Conservation (phyloP, 2,888 invertebrate genomes). For the Cephus pulcher region DNA sequence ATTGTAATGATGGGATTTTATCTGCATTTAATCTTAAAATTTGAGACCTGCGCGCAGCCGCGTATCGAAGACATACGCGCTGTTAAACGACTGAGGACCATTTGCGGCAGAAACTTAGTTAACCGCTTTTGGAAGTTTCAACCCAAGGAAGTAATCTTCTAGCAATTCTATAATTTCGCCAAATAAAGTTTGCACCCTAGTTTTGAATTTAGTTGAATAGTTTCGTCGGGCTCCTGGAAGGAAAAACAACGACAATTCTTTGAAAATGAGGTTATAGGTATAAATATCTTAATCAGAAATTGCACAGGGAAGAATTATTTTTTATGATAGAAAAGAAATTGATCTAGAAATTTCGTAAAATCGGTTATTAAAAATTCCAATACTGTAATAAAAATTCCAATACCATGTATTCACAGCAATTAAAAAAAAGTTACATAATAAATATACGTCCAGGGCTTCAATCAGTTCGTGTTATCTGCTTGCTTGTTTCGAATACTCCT, state of each 20-base stretch:
- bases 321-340: background rate
- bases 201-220: constrained; percentile 50
- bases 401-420: background rate
- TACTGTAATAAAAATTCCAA: too few species aligned
- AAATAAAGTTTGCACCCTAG: constrained; percentile 55
- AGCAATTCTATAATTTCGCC: constrained; percentile 48
- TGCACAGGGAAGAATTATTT: background rate
- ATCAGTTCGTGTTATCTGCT: constrained; percentile 11
- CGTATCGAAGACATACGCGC: constrained; percentile 13
- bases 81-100: constrained; percentile 45
- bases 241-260: background rate
- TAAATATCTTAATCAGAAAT: background rate
- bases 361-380: background rate
- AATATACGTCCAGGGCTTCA: background rate
- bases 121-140: constrained; percentile 51
- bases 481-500: constrained; percentile 1
- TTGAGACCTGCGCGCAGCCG: constrained; percentile 14
- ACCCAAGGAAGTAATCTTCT: constrained; percentile 51
- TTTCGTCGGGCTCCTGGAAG: constrained; percentile 25
- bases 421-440: too few species aligned
- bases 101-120: constrained; percentile 50
- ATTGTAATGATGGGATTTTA: background rate
- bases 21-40: background rate
- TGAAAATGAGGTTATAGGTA: background rate
- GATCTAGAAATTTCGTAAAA: background rate